phyloP scores from a whole-genome alignment of 2,888 invertebrate species.

The Graphium colonna region DNA sequence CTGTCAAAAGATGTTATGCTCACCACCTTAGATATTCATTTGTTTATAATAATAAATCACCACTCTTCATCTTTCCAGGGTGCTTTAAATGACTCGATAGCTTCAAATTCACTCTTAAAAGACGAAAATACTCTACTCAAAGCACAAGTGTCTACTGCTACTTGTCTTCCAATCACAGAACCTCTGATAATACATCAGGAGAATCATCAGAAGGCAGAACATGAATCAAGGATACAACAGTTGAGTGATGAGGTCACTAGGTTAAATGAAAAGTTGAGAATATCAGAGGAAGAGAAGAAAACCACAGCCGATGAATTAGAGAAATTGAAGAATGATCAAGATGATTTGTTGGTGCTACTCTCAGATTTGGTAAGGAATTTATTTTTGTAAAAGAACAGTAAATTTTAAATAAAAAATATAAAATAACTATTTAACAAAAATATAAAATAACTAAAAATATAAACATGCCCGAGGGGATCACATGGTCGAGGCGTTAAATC shows the following conservation, averaged over 20 bases:
- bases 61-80: too few species aligned
- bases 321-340: conserved; percentile 91
- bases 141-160: conserved; percentile 82
- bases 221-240: conserved; percentile 39
- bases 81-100: conserved; percentile 82
- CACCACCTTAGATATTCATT: too few species aligned
- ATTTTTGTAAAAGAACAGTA: too few species aligned
- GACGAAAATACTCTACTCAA: conserved; percentile 94
- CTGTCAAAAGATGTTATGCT: too few species aligned
- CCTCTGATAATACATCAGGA: conserved; percentile 20
- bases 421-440: too few species aligned
- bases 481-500: too few species aligned
- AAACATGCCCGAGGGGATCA: too few species aligned
- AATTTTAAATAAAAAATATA: too few species aligned
- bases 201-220: conserved; percentile 30
- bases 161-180: conserved; percentile 17
- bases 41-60: too few species aligned
- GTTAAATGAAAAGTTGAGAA: conserved; percentile 36
- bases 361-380: conserved; percentile 87
- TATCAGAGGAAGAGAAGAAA: conserved; percentile 38
- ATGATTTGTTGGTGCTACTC: conserved; percentile 93
- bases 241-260: conserved; percentile 39
- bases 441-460: too few species aligned
- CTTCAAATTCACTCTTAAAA: conserved; percentile 86
- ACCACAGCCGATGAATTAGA: conserved; percentile 73